Conservation (phyloP, 1,140 invertebrate genomes). For the Drosophila nigrodunni region DNA sequence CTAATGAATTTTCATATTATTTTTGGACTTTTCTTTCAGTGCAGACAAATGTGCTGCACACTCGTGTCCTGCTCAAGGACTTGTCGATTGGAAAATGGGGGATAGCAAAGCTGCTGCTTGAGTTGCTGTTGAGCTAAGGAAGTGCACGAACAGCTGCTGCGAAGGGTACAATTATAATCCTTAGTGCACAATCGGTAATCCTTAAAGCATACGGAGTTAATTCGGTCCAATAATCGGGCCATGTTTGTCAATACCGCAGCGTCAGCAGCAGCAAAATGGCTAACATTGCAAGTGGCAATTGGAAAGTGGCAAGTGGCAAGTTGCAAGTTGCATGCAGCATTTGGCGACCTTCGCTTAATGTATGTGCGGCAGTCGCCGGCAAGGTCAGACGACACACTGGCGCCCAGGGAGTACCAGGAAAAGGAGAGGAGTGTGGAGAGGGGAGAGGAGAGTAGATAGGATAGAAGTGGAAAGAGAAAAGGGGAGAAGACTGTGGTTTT, state of each 20-base stretch:
- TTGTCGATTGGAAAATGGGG: neutral
- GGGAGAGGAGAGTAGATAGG: too few species aligned
- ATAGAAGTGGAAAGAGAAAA: too few species aligned
- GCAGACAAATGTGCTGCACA: neutral
- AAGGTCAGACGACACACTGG: slow-evolving; percentile 16
- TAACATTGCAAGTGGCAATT: too few species aligned
- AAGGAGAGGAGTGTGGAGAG: neutral
- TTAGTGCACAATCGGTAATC: slow-evolving; percentile 2
- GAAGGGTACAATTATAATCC: slow-evolving; percentile 3
- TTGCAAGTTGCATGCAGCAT: slow-evolving; percentile 7
- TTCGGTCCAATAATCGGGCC: slow-evolving; percentile 2
- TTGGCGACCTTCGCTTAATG: slow-evolving; percentile 19
- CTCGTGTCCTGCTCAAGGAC: slow-evolving; percentile 8
- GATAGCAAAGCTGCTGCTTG: neutral
- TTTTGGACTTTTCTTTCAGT: neutral
- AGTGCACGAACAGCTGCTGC: neutral
- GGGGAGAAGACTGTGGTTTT: too few species aligned
- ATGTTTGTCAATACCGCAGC: slow-evolving; percentile 7
- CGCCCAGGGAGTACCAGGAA: neutral
- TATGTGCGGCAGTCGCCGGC: slow-evolving; percentile 29
- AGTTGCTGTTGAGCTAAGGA: neutral
- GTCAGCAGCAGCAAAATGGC: slow-evolving; percentile 3
- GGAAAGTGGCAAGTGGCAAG: neutral
- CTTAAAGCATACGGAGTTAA: neutral
- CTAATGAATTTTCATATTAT: neutral